Conservation (phyloP, 2,797 vertebrate genomes). For the Atherinosoma microstoma region DNA sequence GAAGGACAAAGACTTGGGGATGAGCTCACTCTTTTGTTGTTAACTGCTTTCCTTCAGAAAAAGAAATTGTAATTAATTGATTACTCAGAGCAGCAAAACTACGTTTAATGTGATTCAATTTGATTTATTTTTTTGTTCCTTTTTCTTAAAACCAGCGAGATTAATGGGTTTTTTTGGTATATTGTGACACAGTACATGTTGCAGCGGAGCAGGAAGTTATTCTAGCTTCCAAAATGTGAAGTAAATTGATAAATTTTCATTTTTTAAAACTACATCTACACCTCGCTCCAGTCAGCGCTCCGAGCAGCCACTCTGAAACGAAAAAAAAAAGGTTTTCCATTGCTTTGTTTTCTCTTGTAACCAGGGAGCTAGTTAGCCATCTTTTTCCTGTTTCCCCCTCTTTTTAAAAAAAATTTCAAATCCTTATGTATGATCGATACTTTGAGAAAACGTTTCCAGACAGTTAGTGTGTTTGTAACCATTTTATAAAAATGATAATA, state of each 20-base stretch:
- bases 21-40: conserved; percentile 73
- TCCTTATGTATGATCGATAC: conserved; percentile 57
- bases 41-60: conserved; percentile 62
- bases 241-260: conserved; percentile 54
- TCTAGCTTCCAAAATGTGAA: conserved; percentile 73
- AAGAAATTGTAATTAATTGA: conserved; percentile 62
- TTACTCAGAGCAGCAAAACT: conserved; percentile 66
- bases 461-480: conserved; percentile 69
- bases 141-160: conserved; percentile 27
- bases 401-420: conserved; percentile 11
- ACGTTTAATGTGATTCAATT: conserved; percentile 72
- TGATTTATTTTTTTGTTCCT: conserved; percentile 40
- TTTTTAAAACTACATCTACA: conserved; percentile 35
- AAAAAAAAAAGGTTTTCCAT: conserved; percentile 9
- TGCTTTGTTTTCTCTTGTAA: conserved; percentile 52
- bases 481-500: conserved; percentile 51
- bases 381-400: conserved; percentile 37
- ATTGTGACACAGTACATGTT: conserved; percentile 53
- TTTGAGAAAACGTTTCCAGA: conserved; percentile 51
- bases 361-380: conserved; percentile 60
- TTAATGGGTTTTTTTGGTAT: conserved; percentile 45
- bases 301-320: conserved; percentile 22
- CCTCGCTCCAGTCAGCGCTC: conserved; percentile 26
- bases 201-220: conserved; percentile 55
- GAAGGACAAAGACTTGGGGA: conserved; percentile 80